Percentiles rank a stretch among this genome's conserved stretches.
Conservation (phyloP, 2,113 vertebrate species). For the Takifugu flavidus region DNA sequence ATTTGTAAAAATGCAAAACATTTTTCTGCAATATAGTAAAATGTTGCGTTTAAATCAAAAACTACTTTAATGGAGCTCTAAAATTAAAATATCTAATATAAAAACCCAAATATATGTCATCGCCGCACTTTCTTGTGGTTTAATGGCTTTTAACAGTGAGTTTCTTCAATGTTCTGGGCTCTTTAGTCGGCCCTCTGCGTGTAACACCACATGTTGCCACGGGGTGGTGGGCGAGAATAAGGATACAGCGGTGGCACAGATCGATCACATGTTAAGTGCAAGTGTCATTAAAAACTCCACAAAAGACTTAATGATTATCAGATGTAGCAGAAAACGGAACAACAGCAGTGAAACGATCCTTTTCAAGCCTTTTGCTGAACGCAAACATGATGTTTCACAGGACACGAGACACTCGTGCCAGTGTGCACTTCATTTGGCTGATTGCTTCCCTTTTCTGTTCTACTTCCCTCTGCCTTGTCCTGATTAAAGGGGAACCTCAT, state of each 20-base stretch:
- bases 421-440: conserved; percentile 67
- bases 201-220: conserved; percentile 38
- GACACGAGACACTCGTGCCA: conserved; percentile 39
- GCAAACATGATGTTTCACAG: conserved; percentile 26
- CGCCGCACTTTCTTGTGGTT: neutral
- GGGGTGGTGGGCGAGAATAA: conserved; percentile 49
- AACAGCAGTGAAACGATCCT: neutral
- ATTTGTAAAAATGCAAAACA: too few species aligned
- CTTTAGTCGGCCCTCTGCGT: neutral
- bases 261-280: conserved; percentile 25
- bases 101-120: too few species aligned
- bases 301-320: conserved; percentile 22
- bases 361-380: neutral
- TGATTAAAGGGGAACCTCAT: conserved; percentile 69
- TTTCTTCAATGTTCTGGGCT: neutral
- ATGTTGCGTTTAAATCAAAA: too few species aligned
- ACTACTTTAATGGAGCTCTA: too few species aligned
- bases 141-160: neutral
- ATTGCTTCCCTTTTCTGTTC: conserved; percentile 46
- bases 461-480: conserved; percentile 42
- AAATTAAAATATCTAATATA: too few species aligned
- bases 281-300: conserved; percentile 21
- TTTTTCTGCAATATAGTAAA: too few species aligned
- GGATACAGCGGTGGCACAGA: neutral
- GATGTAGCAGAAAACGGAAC: conserved; percentile 15